These are phyloP conservation scores for Heliconius ismenius DNA, from an alignment of 2,888 invertebrate genomes.

Conservation along the genomic window DNA sequence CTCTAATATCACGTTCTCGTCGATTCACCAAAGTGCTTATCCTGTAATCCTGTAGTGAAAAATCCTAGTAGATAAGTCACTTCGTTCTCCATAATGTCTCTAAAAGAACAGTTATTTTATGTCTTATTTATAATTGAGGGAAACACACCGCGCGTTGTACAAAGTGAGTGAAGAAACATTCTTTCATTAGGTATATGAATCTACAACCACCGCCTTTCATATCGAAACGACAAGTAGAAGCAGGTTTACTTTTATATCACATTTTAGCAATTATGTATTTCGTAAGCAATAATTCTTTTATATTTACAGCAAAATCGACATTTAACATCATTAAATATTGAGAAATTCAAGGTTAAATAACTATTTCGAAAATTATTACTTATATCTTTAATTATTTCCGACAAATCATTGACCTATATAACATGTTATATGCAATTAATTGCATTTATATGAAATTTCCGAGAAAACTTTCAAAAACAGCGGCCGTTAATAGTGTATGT, in stretches of 20 bases:
- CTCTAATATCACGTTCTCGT: neutral
- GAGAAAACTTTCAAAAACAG: neutral
- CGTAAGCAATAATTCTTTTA: neutral
- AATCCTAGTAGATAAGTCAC: too few species aligned
- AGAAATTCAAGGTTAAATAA: slow-evolving; percentile 12
- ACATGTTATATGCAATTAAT: neutral
- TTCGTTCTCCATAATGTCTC: too few species aligned
- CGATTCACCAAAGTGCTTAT: neutral
- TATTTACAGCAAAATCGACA: slow-evolving; percentile 8
- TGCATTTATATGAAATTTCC: neutral
- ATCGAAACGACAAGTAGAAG: neutral
- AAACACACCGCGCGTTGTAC: too few species aligned
- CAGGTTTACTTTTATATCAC: neutral
- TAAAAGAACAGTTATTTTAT: too few species aligned
- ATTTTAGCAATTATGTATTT: neutral
- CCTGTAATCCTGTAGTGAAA: neutral
- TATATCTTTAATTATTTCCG: neutral
- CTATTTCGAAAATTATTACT: neutral
- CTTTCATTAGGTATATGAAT: neutral
- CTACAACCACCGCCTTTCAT: neutral
- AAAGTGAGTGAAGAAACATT: neutral
- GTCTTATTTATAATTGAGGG: too few species aligned
- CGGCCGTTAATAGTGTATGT: neutral
- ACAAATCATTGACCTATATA: slow-evolving; percentile 6
- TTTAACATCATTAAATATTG: slow-evolving; percentile 11